A percentile compares a stretch with the other conserved stretches of the same genome.
Conservation (phyloP, 2,797 vertebrate genomes). For the Scleropages formosus region DNA sequence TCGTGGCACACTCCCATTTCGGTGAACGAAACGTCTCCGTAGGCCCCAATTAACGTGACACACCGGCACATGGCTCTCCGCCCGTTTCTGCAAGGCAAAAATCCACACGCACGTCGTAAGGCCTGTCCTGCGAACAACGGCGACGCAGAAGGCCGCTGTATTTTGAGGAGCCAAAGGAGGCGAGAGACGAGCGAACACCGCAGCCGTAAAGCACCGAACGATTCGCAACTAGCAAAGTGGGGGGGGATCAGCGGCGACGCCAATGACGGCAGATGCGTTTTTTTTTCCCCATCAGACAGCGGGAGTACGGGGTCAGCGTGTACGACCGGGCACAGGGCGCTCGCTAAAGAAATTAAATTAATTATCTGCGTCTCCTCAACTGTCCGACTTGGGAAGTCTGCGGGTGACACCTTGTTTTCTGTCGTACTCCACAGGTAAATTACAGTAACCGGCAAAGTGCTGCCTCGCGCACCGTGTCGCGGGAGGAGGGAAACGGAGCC, state of each 20-base stretch:
- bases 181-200: constrained; percentile 5
- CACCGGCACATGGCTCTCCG: not conserved
- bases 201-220: constrained; percentile 5
- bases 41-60: constrained; percentile 16
- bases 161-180: constrained; percentile 21
- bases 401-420: too few species aligned
- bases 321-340: too few species aligned
- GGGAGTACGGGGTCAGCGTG: too few species aligned
- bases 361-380: too few species aligned
- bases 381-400: too few species aligned
- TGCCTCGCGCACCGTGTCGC: too few species aligned
- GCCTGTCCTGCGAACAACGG: not conserved
- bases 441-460: too few species aligned
- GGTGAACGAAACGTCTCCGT: not conserved
- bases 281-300: too few species aligned
- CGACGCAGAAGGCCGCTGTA: constrained; percentile 1
- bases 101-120: constrained; percentile 8
- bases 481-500: too few species aligned
- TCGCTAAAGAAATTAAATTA: too few species aligned
- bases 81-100: constrained; percentile 1
- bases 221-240: constrained; percentile 4
- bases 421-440: too few species aligned
- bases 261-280: not conserved
- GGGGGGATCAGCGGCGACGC: constrained; percentile 9
- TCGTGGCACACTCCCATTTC: not conserved